Evolutionary conservation across 1,140 invertebrate species (phyloP), one percentile per base, ranked within the genome.

Genomic region (Neodiprion lecontei): DNA sequence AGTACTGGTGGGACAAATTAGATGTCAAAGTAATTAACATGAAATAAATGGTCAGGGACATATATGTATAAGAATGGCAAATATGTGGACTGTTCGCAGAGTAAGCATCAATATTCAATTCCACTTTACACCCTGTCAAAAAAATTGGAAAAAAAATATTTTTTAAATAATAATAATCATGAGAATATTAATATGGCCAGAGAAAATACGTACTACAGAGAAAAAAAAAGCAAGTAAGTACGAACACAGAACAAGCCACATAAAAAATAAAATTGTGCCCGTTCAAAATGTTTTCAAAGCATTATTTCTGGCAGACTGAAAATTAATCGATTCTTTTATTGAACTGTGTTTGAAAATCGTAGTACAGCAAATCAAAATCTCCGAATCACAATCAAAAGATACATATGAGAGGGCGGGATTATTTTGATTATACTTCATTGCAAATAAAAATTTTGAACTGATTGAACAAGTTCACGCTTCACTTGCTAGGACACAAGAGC

Each of bases 1-100:
- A 70, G 67, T 69, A 77, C 71, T 76, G 78, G 75, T 69, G 79
- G 84, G 81, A 86, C 74, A 79, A 83, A 80, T 83, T 86, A 85
- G 85, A 85, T 82, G 76, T 80, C 77, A 78, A 77, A 80, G 79
- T 76, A 79, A 72, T 83, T 79, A 82, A 83, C 77, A 80, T 85
- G 81, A 80, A 87, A 86, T 85, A 82, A 85, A 85, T 87, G 84
- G 82, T 85, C 85, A 84, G 82, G 84, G 85, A 86, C 81, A 83
- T 83, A 80, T 83, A 86, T 79, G 80, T 83, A 80, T 82, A 79
- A 71, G 65, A 72, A 67, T 49, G 76, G 72, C 49, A 70, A 72
- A 73, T 79, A 84, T 84, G 81, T 86, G 83, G 82, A 84, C 82
- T 87, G 83, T 86, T 86, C 84, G 8, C n/a, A 23, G 23, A 23